Evolutionary conservation across 2,113 vertebrate genomes (phyloP).

Genomic region (Todiramphus saurophagus): DNA sequence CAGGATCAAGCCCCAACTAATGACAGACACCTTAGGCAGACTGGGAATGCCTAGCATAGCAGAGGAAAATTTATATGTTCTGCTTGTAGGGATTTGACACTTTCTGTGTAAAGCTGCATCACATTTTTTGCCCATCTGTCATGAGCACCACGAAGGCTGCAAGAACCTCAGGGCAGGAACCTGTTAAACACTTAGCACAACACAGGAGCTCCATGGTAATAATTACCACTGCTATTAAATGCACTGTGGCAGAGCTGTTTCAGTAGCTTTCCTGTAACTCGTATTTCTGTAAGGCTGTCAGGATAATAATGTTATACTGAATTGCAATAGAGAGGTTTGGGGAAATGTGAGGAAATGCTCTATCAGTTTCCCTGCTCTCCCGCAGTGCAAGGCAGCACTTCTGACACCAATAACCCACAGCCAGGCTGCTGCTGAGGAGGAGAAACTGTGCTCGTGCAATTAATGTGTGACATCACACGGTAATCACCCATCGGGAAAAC

Average conservation of each 20-base stretch:
- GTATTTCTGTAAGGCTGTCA: constrained; percentile 7
- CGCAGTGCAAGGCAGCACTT: neutral
- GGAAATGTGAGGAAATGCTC: constrained; percentile 10
- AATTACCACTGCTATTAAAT: constrained; percentile 51
- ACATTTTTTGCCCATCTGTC: constrained; percentile 44
- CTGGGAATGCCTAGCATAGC: neutral
- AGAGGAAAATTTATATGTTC: neutral
- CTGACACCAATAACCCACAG: neutral
- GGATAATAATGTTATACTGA: constrained; percentile 14
- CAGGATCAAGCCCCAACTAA: neutral
- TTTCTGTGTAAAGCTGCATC: constrained; percentile 46
- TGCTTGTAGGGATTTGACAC: constrained; percentile 45
- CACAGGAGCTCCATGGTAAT: constrained; percentile 27
- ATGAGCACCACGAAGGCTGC: constrained; percentile 24
- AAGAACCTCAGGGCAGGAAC: constrained; percentile 53
- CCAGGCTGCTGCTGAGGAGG: neutral
- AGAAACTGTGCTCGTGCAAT: neutral
- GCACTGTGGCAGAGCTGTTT: constrained; percentile 14
- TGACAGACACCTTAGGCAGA: constrained; percentile 34
- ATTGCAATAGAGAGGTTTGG: neutral
- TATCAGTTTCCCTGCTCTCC: neutral
- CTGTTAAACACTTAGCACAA: constrained; percentile 53
- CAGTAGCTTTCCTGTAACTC: neutral
- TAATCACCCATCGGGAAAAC: neutral
- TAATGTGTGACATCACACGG: neutral